Evolutionary conservation across 2,888 invertebrate genomes (phyloP), one percentile per base, ranked within the genome.

Genomic region (Tanytarsus gracilentus): DNA sequence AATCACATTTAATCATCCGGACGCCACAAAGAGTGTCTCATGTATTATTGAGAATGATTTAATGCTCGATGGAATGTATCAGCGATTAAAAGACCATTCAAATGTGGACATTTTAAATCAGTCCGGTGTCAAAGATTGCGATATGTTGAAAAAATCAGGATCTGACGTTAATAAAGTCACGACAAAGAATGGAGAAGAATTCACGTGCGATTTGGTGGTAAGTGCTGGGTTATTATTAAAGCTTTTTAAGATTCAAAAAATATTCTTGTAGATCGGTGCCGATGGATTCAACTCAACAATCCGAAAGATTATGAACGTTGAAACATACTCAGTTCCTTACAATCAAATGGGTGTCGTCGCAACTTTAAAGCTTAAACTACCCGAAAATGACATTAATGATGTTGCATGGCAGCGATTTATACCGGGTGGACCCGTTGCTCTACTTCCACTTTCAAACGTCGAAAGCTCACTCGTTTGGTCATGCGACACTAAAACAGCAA

Each of bases 401-500:
- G 87, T 89, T 2, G 98, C 97, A 0, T 99, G 97, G 97, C 98
- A 99, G 72, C 80, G 96, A 64, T 97, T 97, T 75, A 75, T 96
- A 63, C 90, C 94, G 0, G 84, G 82, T 2, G 98, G 98, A 1
- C 95, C 97, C 0, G 79, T 99, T 23, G 98, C 98, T 3, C 71
- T 98, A 23, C 75, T 99, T 58, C 99, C 98, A 6, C 81, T 96
- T 21, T 84, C 82, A 64, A 78, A 84, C 26, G 78, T 77, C 16
- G 75, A 82, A 48, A 92, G 93, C 68, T 96, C 95, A 0, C 76
- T 99, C n/a, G 96, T 98, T 1, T 99, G 98, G 99, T 86, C 88
- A 16, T 89, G 90, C 1, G 83, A 85, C 36, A 77, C 79, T 3
- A 77, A 81, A 21, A 79, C 90, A 67, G 92, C 93, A 0, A 85